phyloP scores from a whole-genome alignment of 2,888 invertebrate genomes.

The Silvanus unidentatus region DNA sequence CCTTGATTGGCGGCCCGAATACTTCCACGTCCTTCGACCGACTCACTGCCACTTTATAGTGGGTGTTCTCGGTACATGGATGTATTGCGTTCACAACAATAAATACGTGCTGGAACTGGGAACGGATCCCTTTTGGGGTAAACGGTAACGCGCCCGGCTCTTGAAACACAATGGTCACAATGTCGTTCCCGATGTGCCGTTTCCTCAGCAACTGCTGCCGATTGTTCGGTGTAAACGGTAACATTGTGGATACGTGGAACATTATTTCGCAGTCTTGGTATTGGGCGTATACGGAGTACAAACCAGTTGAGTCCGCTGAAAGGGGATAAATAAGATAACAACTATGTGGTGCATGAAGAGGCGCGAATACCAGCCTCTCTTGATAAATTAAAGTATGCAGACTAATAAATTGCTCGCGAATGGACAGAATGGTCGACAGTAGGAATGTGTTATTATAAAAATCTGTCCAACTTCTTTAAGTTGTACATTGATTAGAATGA shows the following conservation, averaged over 20 bases:
- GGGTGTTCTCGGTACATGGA: constrained; percentile 86
- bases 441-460: too few species aligned
- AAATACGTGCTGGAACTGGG: constrained; percentile 97
- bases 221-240: constrained; percentile 94
- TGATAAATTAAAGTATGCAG: too few species aligned
- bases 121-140: constrained; percentile 88
- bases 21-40: constrained; percentile 91
- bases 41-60: constrained; percentile 61
- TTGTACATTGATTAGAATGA: too few species aligned
- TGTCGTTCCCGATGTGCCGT: constrained; percentile 96
- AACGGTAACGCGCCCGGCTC: constrained; percentile 90
- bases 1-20: constrained; percentile 92
- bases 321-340: constrained; percentile 14
- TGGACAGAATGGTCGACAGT: too few species aligned
- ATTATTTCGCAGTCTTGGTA: constrained; percentile 91
- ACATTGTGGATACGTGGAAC: constrained; percentile 95
- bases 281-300: constrained; percentile 86
- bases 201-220: constrained; percentile 90
- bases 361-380: too few species aligned
- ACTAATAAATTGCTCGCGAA: too few species aligned
- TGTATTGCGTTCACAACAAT: constrained; percentile 84
- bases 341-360: too few species aligned
- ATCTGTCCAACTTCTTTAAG: too few species aligned
- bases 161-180: constrained; percentile 93
- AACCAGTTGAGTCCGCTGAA: constrained; percentile 85